Evolutionary conservation across 2,113 vertebrate species (phyloP).

Genomic region (Lasiurus cinereus): DNA sequence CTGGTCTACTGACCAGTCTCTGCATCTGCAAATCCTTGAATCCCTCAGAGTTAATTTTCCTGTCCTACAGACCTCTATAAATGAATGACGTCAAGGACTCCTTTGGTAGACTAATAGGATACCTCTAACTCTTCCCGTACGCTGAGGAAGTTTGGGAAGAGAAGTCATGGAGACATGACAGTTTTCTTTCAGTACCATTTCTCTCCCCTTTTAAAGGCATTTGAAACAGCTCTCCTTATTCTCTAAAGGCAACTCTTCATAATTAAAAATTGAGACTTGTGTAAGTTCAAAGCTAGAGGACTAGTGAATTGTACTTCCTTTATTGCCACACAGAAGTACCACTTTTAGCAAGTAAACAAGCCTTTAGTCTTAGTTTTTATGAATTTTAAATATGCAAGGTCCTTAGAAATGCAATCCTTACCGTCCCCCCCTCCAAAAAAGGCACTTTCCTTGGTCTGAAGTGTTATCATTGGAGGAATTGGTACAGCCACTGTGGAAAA

Average conservation of each 20-base stretch:
- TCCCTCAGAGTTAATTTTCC: not conserved
- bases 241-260: not conserved
- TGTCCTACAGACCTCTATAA: not conserved
- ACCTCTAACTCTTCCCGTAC: not conserved
- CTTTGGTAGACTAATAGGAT: not conserved
- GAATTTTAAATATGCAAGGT: not conserved
- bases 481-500: not conserved
- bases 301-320: not conserved
- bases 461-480: not conserved
- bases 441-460: not conserved
- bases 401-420: not conserved
- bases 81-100: not conserved
- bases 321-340: not conserved
- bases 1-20: not conserved
- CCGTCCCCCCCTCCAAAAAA: not conserved
- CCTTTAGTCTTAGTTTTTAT: not conserved
- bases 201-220: not conserved
- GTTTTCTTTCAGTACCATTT: not conserved
- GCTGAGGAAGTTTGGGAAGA: not conserved
- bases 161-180: not conserved
- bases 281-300: not conserved
- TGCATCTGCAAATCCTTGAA: not conserved
- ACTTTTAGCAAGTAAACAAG: not conserved
- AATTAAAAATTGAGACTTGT: constrained; percentile 23
- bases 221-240: constrained; percentile 29